Evolutionary conservation across 2,888 invertebrate genomes (phyloP).

Genomic region (Acleris sparsana): DNA sequence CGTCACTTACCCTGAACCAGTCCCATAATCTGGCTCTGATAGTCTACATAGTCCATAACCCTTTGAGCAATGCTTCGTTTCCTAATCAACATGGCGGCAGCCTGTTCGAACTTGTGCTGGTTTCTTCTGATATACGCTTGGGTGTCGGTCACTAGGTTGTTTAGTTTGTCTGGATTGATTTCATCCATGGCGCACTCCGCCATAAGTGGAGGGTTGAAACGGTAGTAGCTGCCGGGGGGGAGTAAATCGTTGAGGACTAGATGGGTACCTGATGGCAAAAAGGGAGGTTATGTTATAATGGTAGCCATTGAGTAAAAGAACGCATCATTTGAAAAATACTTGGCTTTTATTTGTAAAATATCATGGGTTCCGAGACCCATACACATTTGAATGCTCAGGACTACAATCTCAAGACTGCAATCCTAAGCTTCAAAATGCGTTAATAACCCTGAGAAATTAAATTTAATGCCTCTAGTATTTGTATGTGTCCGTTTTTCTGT

Average conservation of each 20-base stretch:
- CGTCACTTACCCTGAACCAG: conserved; percentile 53
- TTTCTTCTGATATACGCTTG: conserved; percentile 91
- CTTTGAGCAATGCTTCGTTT: conserved; percentile 53
- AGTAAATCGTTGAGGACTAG: conserved; percentile 89
- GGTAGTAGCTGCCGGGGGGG: conserved; percentile 88
- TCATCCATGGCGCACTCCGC: conserved; percentile 92
- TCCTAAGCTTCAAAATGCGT: too few species aligned
- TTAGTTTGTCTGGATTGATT: conserved; percentile 87
- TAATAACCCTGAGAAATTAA: too few species aligned
- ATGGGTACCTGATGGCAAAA: conserved; percentile 86
- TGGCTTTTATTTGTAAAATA: too few species aligned
- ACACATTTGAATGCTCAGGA: too few species aligned
- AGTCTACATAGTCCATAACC: conserved; percentile 50
- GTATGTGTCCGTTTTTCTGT: too few species aligned
- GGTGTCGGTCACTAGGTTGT: conserved; percentile 89
- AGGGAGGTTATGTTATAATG: not conserved
- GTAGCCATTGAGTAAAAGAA: too few species aligned
- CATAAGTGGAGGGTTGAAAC: conserved; percentile 94
- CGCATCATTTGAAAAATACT: too few species aligned
- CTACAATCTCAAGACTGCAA: too few species aligned
- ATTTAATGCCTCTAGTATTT: too few species aligned
- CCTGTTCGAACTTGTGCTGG: conserved; percentile 87
- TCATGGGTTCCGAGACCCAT: too few species aligned
- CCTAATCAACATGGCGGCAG: conserved; percentile 76
- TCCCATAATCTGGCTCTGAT: conserved; percentile 56